Evolutionary conservation across 2,113 vertebrate species (phyloP).

Genomic region (Podiceps cristatus): DNA sequence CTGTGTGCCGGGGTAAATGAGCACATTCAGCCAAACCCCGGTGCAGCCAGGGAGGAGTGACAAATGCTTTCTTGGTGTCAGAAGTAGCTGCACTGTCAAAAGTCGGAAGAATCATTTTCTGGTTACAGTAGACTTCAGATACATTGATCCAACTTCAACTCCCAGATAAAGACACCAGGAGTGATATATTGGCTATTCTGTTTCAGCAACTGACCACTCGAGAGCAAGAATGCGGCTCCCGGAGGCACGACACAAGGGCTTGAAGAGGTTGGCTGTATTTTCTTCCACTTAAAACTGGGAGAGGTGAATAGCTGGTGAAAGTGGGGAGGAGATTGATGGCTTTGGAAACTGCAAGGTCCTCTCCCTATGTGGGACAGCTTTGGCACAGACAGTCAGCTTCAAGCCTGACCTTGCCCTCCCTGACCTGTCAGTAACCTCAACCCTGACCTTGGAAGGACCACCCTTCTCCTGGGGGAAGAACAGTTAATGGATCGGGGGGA

Average conservation of each 20-base stretch:
- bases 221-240: constrained; percentile 19
- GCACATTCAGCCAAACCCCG: neutral
- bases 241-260: neutral
- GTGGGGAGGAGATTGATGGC: constrained; percentile 43
- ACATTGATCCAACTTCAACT: neutral
- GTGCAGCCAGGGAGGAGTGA: neutral
- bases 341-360: constrained; percentile 34
- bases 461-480: neutral
- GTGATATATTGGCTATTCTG: constrained; percentile 16
- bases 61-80: neutral
- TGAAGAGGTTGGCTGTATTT: constrained; percentile 52
- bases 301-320: constrained; percentile 37
- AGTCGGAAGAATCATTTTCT: neutral
- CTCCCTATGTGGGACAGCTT: constrained; percentile 11
- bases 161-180: neutral
- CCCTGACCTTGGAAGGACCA: constrained; percentile 36
- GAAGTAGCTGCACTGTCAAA: neutral
- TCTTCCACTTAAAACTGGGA: constrained; percentile 9
- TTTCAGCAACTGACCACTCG: neutral
- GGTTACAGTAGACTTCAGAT: constrained; percentile 21
- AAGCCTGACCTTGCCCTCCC: constrained; percentile 16
- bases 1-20: neutral
- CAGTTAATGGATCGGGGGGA: neutral
- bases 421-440: constrained; percentile 37
- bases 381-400: neutral